phyloP scores from a whole-genome alignment of 1,140 invertebrate genomes.

The Bombus sibiricus region DNA sequence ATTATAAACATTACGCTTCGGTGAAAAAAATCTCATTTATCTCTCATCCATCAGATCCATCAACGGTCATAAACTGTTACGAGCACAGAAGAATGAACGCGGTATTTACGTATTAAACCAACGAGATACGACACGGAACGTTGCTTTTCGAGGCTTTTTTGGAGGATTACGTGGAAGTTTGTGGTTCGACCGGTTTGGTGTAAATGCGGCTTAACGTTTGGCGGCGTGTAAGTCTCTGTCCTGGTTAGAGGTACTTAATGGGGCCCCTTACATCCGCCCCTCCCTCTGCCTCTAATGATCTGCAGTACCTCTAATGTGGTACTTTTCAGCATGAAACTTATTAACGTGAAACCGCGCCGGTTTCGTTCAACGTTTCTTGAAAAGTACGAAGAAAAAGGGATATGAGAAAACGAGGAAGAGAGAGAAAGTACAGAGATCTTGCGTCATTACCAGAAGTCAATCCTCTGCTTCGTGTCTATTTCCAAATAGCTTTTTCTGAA shows the following conservation, averaged over 20 bases:
- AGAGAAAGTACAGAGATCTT: background rate
- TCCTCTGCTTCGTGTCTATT: background rate
- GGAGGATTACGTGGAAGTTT: background rate
- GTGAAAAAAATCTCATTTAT: background rate
- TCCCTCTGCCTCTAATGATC: constrained; percentile 37
- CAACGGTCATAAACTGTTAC: background rate
- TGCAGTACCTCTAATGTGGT: constrained; percentile 16
- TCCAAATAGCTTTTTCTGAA: background rate
- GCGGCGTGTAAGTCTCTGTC: constrained; percentile 24
- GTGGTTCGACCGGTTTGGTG: constrained; percentile 31
- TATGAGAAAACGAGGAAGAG: too few species aligned
- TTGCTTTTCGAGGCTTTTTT: background rate
- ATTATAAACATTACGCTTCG: background rate
- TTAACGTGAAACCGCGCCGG: constrained; percentile 13
- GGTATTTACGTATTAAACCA: background rate
- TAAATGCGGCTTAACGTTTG: constrained; percentile 25
- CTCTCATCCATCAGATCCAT: constrained; percentile 2
- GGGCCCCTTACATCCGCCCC: constrained; percentile 31
- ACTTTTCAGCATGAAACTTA: constrained; percentile 20
- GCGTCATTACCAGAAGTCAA: constrained; percentile 18
- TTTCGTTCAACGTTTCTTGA: background rate
- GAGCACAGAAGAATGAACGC: background rate
- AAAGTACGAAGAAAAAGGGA: background rate
- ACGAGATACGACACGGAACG: background rate
- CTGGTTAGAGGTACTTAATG: constrained; percentile 43